phyloP scores from a whole-genome alignment of 2,888 invertebrate genomes.

The Papilio demoleus region DNA sequence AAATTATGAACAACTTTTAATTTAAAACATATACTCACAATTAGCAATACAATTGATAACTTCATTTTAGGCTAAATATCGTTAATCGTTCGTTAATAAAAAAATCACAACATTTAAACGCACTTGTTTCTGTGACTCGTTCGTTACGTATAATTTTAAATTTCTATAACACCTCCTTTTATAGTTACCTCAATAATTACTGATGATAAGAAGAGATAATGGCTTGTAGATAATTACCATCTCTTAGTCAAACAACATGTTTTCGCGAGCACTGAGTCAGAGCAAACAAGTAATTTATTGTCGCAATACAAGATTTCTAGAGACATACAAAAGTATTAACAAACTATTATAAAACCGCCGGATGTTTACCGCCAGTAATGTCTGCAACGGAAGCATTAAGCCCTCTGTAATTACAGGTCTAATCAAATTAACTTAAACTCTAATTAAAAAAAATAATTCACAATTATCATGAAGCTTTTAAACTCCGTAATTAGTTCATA shows the following conservation, averaged over 20 bases:
- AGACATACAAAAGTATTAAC: conserved; percentile 44
- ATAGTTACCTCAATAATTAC: conserved; percentile 72
- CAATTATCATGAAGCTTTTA: neutral
- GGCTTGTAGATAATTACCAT: conserved; percentile 67
- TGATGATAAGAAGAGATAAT: conserved; percentile 78
- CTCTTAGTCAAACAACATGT: conserved; percentile 74
- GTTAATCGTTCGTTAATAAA: conserved; percentile 74
- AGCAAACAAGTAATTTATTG: conserved; percentile 54
- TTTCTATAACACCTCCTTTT: conserved; percentile 61
- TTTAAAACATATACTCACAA: conserved; percentile 64
- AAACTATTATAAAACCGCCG: conserved; percentile 59
- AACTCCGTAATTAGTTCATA: neutral
- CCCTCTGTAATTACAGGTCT: conserved; percentile 39
- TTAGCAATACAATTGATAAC: conserved; percentile 66
- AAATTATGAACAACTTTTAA: neutral
- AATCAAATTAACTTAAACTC: conserved; percentile 22
- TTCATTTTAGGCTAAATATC: conserved; percentile 66
- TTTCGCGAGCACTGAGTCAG: conserved; percentile 78
- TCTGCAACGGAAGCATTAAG: conserved; percentile 59
- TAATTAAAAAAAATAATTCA: neutral
- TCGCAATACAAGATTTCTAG: conserved; percentile 35
- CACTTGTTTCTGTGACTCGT: conserved; percentile 73
- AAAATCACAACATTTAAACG: conserved; percentile 44
- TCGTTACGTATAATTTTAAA: conserved; percentile 68
- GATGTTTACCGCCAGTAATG: conserved; percentile 59